Evolutionary conservation across 2,888 invertebrate genomes (phyloP).

Genomic region (Sminthurides aquaticus): DNA sequence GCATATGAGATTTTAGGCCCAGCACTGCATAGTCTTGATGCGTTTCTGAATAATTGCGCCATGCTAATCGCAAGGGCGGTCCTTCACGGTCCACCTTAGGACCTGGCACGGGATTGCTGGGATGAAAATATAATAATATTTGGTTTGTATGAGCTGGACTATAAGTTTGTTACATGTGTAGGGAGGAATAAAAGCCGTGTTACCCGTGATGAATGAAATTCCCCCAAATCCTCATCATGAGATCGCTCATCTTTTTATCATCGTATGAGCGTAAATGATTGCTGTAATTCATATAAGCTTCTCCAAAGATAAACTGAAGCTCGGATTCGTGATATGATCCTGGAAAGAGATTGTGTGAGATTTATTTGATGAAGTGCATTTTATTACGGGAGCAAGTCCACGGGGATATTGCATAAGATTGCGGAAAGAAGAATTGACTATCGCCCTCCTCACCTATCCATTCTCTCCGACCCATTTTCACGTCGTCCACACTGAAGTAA

Average conservation of each 20-base stretch:
- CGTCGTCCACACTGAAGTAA: slow-evolving; percentile 46
- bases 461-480: slow-evolving; percentile 44
- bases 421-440: too few species aligned
- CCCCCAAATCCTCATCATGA: slow-evolving; percentile 48
- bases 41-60: slow-evolving; percentile 41
- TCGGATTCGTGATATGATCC: slow-evolving; percentile 51
- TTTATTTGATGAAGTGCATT: too few species aligned
- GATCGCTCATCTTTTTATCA: slow-evolving; percentile 50
- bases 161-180: too few species aligned
- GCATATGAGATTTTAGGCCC: slow-evolving; percentile 38
- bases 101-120: slow-evolving; percentile 28
- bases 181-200: too few species aligned
- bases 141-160: too few species aligned
- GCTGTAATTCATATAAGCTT: slow-evolving; percentile 49
- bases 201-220: slow-evolving; percentile 50
- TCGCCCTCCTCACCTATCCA: slow-evolving; percentile 45
- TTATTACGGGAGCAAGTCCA: too few species aligned
- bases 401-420: too few species aligned
- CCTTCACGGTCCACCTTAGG: slow-evolving; percentile 4
- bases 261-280: slow-evolving; percentile 45
- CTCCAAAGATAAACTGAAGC: slow-evolving; percentile 51
- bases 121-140: slow-evolving; percentile 1
- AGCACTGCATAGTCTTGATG: slow-evolving; percentile 41
- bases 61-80: slow-evolving; percentile 7
- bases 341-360: slow-evolving; percentile 39